These are phyloP conservation scores for Stichopus chloronotus DNA, from an alignment of 35 echinoderm and acorn worm genomes.

Conservation along the genomic window DNA sequence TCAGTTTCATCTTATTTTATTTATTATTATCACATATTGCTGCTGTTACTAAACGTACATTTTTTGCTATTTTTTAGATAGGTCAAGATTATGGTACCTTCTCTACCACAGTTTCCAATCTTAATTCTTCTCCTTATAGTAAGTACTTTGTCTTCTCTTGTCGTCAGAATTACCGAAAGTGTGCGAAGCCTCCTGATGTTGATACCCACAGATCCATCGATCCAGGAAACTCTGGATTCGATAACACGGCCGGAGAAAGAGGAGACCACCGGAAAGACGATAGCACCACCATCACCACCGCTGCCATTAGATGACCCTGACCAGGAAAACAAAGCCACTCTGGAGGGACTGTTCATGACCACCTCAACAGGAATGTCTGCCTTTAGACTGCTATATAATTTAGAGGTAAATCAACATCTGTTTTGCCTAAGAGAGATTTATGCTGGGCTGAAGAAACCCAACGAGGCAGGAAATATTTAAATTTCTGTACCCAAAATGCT, in stretches of 20 bases:
- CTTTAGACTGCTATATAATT: constrained; percentile 90
- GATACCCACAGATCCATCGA: constrained; percentile 89
- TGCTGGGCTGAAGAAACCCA: too few relatives aligned
- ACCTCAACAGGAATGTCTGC: constrained; percentile 82
- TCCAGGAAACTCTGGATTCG: constrained; percentile 81
- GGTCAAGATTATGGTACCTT: not conserved
- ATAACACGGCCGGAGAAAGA: constrained; percentile 55
- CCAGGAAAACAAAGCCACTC: constrained; percentile 67
- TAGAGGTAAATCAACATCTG: constrained; percentile 61
- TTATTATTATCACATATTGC: too few relatives aligned
- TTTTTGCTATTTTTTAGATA: too few relatives aligned
- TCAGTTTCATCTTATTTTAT: too few relatives aligned
- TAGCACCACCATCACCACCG: not conserved
- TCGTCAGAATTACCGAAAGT: constrained; percentile 77
- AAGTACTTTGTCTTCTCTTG: not conserved
- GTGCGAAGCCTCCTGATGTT: constrained; percentile 89
- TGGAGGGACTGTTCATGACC: constrained; percentile 78
- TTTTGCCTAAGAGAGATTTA: not conserved
- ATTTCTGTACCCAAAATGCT: too few relatives aligned
- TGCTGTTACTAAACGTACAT: too few relatives aligned
- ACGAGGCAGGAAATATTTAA: too few relatives aligned
- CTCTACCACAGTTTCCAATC: not conserved
- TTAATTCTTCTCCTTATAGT: not conserved
- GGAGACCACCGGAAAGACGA: constrained; percentile 20
- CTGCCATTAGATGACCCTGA: not conserved